Conservation (phyloP, 2,888 invertebrate species). For the Eupithecia tripunctaria region DNA sequence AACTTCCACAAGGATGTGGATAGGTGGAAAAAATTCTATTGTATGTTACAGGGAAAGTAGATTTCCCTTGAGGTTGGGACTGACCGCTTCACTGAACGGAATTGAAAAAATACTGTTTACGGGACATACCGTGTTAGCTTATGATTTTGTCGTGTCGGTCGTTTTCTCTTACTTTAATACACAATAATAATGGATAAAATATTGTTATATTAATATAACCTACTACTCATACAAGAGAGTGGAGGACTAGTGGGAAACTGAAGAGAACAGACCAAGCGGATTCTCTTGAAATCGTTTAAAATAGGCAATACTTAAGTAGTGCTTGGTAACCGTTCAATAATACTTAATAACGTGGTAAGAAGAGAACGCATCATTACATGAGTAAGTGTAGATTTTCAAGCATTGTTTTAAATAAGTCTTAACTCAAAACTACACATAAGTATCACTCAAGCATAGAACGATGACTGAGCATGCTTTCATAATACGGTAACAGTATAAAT, state of each 20-base stretch:
- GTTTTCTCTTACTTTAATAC: neutral
- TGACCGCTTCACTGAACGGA: slow-evolving; percentile 66
- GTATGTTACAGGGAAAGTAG: slow-evolving; percentile 63
- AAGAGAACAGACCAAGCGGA: no score
- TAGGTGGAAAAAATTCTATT: slow-evolving; percentile 69
- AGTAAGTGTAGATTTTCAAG: no score
- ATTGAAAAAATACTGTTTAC: slow-evolving; percentile 60
- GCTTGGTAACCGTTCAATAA: no score
- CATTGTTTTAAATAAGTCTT: no score
- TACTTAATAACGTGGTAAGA: no score
- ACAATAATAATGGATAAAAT: neutral
- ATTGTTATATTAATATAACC: neutral
- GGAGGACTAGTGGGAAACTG: neutral
- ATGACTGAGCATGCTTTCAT: no score
- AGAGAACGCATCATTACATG: no score
- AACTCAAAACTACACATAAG: no score
- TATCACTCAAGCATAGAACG: no score
- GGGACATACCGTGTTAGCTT: slow-evolving; percentile 1
- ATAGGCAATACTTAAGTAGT: no score
- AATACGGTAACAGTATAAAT: no score
- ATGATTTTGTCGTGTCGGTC: slow-evolving; percentile 5
- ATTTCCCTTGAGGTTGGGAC: slow-evolving; percentile 71
- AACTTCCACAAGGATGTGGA: slow-evolving; percentile 55
- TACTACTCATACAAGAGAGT: neutral
- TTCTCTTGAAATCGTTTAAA: no score